phyloP scores from a whole-genome alignment of 2,797 vertebrate species.

The Argentina silus region DNA sequence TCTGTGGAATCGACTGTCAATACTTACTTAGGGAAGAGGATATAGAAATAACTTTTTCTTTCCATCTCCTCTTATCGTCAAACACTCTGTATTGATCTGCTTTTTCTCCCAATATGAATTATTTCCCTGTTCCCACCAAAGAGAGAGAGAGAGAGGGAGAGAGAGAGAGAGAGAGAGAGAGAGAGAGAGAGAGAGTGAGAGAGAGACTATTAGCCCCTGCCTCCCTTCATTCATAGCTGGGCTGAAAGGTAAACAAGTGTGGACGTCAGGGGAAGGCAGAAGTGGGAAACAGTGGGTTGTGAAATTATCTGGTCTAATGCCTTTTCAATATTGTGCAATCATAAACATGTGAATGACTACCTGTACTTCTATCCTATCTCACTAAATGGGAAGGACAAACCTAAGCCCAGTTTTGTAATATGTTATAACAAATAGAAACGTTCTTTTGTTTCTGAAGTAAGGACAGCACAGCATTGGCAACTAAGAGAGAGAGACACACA shows the following conservation, averaged over 20 bases:
- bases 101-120: neutral
- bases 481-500: too few relatives aligned
- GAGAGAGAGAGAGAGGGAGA: neutral
- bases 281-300: conserved; percentile 52
- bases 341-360: neutral
- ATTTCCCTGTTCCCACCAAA: too few relatives aligned
- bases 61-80: neutral
- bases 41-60: too few relatives aligned
- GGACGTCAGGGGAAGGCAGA: conserved; percentile 28
- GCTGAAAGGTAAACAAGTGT: conserved; percentile 49
- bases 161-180: conserved; percentile 24
- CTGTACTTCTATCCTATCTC: neutral
- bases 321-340: neutral
- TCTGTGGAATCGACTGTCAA: too few relatives aligned
- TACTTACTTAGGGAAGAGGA: too few relatives aligned
- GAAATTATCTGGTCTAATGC: conserved; percentile 45
- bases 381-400: neutral
- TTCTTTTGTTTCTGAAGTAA: neutral
- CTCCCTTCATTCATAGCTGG: neutral
- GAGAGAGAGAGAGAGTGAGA: conserved; percentile 5
- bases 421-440: neutral
- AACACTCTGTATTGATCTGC: conserved; percentile 31
- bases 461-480: neutral
- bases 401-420: neutral
- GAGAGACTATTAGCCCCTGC: neutral